Evolutionary conservation across 1,140 invertebrate species (phyloP), one percentile per base, ranked within the genome.

Genomic region (Drosophila willistoni): DNA sequence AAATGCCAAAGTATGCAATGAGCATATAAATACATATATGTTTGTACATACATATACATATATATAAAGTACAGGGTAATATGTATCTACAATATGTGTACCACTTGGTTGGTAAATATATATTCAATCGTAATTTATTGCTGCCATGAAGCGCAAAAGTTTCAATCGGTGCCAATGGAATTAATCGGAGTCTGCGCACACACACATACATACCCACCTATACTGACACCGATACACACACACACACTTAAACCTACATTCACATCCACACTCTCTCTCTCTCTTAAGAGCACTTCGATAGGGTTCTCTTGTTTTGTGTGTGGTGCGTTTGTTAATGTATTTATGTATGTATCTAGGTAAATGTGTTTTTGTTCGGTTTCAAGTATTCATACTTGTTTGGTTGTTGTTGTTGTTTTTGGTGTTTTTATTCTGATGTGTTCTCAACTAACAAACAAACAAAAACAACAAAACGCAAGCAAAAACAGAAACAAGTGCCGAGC

Each of bases 81-180:
- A 14, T 65, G 17, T 39, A n/a, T 47, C 25, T 55, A 34, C 14
- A 39, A 42, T 64, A 55, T 71, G 55, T 62, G 69, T 64, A 36
- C 47, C 44, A 59, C 25, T 54, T 41, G 55, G 65, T 64, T 69
- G 73, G 51, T 70, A 65, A 54, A 69, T 68, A 55, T 47, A 71
- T 65, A 67, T 64, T 12, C 68, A 87, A 75, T 83, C 79, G 83
- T 56, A 80, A 87, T 87, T 87, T 87, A 87, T 87, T 89, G 83
- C 83, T 73, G 83, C 83, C 76, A 78, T 86, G 83, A 73, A 83
- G 63, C 83, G 63, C 56, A 75, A 87, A 87, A 87, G 76, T 87
- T 87, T 87, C 83, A 87, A 87, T 87, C 83, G 83, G 83, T 87
- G 83, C 83, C 83, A 87, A 87, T 87, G 83, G 83, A 87, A 86